Percentiles rank a stretch among this genome's conserved stretches.
Evolutionary conservation across 2,797 vertebrate genomes (phyloP).

Genomic region (Sciurus carolinensis): DNA sequence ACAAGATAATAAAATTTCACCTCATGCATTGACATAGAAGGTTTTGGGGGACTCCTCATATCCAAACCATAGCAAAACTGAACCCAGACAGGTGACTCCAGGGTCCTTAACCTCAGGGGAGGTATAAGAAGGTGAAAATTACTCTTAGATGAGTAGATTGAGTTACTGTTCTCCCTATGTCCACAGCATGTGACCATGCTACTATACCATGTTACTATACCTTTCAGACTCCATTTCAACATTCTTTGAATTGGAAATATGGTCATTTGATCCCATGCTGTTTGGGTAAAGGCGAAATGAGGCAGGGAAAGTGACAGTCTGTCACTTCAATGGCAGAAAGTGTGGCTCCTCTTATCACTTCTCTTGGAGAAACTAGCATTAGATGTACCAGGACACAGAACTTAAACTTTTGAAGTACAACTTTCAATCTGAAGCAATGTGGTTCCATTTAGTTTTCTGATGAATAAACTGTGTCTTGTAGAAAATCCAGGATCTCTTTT

Average conservation of each 20-base stretch:
- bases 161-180: neutral
- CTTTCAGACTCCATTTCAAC: neutral
- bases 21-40: no score
- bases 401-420: neutral
- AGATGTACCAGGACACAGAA: neutral
- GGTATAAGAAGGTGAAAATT: neutral
- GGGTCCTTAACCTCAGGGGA: neutral
- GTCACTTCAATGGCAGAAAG: neutral
- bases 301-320: no score
- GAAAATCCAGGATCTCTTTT: slow-evolving; percentile 6
- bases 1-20: no score
- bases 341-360: neutral
- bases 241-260: neutral
- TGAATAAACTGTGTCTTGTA: neutral
- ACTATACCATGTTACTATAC: no score
- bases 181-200: neutral
- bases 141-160: neutral
- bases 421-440: neutral
- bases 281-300: neutral
- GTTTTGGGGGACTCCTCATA: no score
- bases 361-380: neutral
- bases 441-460: neutral
- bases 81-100: neutral
- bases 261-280: neutral
- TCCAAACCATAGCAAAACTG: neutral